These are phyloP conservation scores for Phoeniculus purpureus DNA, from an alignment of 2,797 vertebrate species.

Conservation along the genomic window DNA sequence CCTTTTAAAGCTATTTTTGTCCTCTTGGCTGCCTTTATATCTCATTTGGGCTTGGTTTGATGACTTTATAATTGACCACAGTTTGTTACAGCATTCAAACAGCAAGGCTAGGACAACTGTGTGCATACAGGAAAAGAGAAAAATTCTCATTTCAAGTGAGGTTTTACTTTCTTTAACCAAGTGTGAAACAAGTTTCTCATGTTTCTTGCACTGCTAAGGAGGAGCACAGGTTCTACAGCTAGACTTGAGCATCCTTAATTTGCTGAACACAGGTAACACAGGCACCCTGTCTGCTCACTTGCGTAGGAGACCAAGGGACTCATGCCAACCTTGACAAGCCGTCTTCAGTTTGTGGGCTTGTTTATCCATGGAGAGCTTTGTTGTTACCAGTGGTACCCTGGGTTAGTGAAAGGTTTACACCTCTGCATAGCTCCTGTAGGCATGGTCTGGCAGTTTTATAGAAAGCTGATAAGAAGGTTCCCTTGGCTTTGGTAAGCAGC, in stretches of 20 bases:
- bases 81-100: background rate
- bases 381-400: background rate
- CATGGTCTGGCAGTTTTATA: background rate
- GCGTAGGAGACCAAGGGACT: background rate
- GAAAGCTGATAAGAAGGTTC: background rate
- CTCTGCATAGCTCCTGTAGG: background rate
- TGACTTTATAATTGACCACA: background rate
- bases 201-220: background rate
- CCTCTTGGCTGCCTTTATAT: background rate
- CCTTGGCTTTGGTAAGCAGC: background rate
- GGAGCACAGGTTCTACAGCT: background rate
- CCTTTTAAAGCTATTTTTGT: background rate
- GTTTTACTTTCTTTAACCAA: background rate
- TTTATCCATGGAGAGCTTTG: background rate
- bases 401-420: background rate
- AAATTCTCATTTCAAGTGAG: background rate
- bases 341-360: background rate
- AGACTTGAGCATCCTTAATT: background rate
- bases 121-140: background rate
- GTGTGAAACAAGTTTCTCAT: fast-evolving
- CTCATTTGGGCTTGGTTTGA: background rate
- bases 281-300: background rate
- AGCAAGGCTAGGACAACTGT: background rate
- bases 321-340: background rate
- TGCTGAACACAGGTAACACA: background rate